Evolutionary conservation across 1,140 invertebrate species (phyloP), one percentile per base, ranked within the genome.

Genomic region (Achroia grisella): DNA sequence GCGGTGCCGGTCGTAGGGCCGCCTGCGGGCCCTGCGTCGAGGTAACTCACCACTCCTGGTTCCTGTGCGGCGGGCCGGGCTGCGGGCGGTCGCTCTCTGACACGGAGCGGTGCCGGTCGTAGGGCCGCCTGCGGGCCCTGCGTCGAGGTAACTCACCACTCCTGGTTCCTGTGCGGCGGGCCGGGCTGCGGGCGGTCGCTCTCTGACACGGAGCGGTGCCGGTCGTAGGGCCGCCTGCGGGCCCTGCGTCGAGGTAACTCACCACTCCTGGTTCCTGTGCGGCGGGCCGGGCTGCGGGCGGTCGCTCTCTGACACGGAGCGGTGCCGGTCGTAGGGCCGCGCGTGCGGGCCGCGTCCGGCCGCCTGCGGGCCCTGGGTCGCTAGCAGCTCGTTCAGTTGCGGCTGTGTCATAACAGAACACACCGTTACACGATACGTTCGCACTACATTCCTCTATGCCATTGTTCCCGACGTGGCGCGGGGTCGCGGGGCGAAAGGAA

Each of bases 311-410:
- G 17, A 23, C 2, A 23, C 76, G 12, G 68, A 62, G 0, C 76
- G n/a, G n/a, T n/a, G n/a, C n/a, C n/a, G n/a, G n/a, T n/a, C n/a
- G n/a, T n/a, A n/a, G n/a, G n/a, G n/a, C n/a, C n/a, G 54, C 49
- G 76, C 70, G 71, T 75, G 73, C 9, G 73, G 73, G 2, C 72
- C 69, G 53, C 71, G 65, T 4, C 71, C 77, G n/a, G 66, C 53
- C 0, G 63, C 67, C 8, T 41, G n/a, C 0, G 52, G 29, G n/a
- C 70, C 71, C 5, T 51, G 48, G 9, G 60, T 31, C 13, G 71
- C 73, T n/a, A 82, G 65, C 47, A 82, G 32, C 64, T 82, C 78
- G 66, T 77, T 75, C 51, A 81, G 40, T 27, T 72, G 68, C n/a
- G 77, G 74, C 72, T 78, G 49, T 1, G 10, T n/a, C n/a, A n/a